phyloP scores from a whole-genome alignment of 2,113 vertebrate genomes.

The Hylia prasina region DNA sequence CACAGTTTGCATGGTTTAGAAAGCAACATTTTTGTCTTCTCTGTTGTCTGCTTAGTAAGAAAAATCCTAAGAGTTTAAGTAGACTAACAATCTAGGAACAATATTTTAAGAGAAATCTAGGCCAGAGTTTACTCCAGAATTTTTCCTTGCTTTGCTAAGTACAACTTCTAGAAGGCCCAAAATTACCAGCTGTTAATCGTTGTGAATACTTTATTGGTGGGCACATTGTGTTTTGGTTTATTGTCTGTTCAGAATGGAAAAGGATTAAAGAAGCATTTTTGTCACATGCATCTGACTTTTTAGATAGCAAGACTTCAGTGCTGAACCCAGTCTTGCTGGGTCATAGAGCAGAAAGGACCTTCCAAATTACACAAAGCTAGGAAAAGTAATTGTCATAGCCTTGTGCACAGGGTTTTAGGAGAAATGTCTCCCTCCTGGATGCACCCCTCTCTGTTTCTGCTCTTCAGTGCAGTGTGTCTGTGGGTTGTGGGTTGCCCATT shows the following conservation, averaged over 20 bases:
- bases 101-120: neutral
- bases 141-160: neutral
- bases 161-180: neutral
- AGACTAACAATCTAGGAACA: neutral
- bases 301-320: neutral
- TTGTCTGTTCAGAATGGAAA: neutral
- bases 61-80: neutral
- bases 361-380: neutral
- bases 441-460: accelerated
- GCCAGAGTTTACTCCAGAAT: neutral
- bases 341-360: neutral
- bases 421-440: neutral
- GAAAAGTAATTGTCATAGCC: neutral
- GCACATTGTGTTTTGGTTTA: neutral
- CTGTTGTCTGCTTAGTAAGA: neutral
- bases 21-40: neutral
- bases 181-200: neutral
- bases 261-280: neutral
- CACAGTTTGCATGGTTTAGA: neutral
- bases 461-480: neutral
- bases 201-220: neutral
- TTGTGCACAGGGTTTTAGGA: neutral
- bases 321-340: neutral
- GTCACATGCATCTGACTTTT: neutral
- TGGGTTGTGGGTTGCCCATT: neutral